Evolutionary conservation across 2,888 invertebrate genomes (phyloP), one percentile per base, ranked within the genome.

Genomic region (Luperina nickerlii): DNA sequence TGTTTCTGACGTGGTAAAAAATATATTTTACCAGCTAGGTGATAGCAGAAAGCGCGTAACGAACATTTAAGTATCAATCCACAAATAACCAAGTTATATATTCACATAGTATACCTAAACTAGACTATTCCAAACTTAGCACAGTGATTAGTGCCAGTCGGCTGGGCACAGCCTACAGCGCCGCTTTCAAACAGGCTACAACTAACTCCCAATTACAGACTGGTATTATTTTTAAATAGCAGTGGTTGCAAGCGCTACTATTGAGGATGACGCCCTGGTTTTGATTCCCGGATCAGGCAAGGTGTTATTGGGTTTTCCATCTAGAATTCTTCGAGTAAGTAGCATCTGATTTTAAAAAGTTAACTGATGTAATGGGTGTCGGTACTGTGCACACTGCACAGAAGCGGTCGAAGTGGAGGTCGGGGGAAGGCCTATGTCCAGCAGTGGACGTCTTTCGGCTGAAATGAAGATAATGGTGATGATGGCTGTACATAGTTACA

Each of bases 101-200:
- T n/a, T 15, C 13, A 54, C 68, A 48, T 9, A 51, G 7, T 62
- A 57, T 54, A 20, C 1, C 24, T 83, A 57, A 48, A 48, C 4
- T 51, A 65, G 45, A 20, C n/a, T 32, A n/a, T 11, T 42, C 18
- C 20, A 18, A 60, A 80, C 83, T 69, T 84, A 70, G 51, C 42
- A 45, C 42, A 27, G 51, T n/a, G n/a, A 78, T 81, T 79, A 81
- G 51, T 45, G 51, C 42, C 60, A 85, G 60, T 8, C 51, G 80
- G 69, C 51, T 62, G 80, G 65, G n/a, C 69, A 48, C 27, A 45
- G 67, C 38, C 15, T 57, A 15, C 15, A 65, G 79, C 42, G n/a
- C 20, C 20, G 60, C 32, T 78, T 51, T 51, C 7, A 7, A 15
- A 51, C n/a, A 38, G n/a, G 20, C 9, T 84, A 20, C 2, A 68